Evolutionary conservation across 2,797 vertebrate species (phyloP), one percentile per base, ranked within the genome.

Genomic region (Sebastes matsubarae): DNA sequence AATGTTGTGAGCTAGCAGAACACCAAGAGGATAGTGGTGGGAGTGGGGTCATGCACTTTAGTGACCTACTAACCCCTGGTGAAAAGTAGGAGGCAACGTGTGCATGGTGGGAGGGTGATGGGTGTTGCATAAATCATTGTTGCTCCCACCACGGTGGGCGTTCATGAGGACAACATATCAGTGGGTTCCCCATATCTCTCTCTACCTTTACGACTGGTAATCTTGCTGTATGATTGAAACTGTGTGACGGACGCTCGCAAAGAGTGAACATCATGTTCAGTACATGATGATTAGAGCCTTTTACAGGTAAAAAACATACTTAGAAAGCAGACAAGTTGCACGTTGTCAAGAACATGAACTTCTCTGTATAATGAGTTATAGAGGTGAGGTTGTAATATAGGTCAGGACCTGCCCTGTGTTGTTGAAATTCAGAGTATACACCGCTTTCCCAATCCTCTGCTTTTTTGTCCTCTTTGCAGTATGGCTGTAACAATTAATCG

Each of bases 1-100:
- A 81, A 76, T 34, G 63, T 63, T 63, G 55, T 79, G 84, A 73
- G 66, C 80, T 70, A 65, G 70, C 71, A 80, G 66, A 84, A 68
- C 58, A 27, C 29, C 0, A 54, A 22, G 24, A 72, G 61, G 61
- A 18, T 50, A 4, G 10, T 52, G 50, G 34, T 75, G 5, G 74
- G 75, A 59, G 75, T n/a, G 34, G 34, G 72, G 80, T 82, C 58
- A 46, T n/a, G 66, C 59, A 46, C 30, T 75, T 68, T 9, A 36
- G 27, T 80, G 75, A 87, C 81, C 79, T 18, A 54, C 32, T 80
- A 79, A 90, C 67, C 54, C 18, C 59, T 38, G 30, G 54, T 69
- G 25, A 74, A 52, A 66, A 38, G 68, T 18, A 34, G 38, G 24
- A 42, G 29, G 32, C 50, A 54, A 54, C 9, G 8, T 54, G 50